A percentile compares a stretch with the other conserved stretches of the same genome.
phyloP scores from a whole-genome alignment of 2,888 invertebrate genomes.

The Pollenia labialis region DNA sequence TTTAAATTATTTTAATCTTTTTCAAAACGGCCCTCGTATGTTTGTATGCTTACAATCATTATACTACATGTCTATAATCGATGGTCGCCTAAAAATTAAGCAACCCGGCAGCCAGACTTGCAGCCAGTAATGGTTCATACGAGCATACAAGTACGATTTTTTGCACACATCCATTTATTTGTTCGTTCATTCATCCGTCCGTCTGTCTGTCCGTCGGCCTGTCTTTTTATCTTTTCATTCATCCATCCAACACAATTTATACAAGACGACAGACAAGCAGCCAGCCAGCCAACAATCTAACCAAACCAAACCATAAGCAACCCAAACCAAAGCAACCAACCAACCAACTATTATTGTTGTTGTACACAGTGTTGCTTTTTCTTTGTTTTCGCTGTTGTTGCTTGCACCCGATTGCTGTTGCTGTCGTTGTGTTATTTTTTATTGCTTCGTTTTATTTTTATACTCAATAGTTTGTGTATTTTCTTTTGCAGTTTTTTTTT shows the following conservation, averaged over 20 bases:
- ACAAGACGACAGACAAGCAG: neutral
- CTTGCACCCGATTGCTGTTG: neutral
- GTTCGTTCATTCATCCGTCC: neutral
- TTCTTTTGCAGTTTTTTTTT: constrained; percentile 33
- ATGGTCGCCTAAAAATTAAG: constrained; percentile 20
- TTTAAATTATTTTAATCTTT: neutral
- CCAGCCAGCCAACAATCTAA: constrained; percentile 41
- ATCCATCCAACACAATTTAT: constrained; percentile 33
- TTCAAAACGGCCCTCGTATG: neutral
- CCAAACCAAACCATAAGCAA: constrained; percentile 38
- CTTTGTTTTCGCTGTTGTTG: constrained; percentile 40
- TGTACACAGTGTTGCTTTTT: constrained; percentile 13
- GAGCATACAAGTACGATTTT: neutral
- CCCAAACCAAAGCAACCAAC: constrained; percentile 33
- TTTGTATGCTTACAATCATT: neutral
- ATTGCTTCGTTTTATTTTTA: neutral
- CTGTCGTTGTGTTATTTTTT: constrained; percentile 7
- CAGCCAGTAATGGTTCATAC: constrained; percentile 18
- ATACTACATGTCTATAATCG: neutral
- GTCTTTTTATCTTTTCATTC: constrained; percentile 4
- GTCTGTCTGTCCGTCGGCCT: neutral
- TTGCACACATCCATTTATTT: neutral
- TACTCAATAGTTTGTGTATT: constrained; percentile 32
- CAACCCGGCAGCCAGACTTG: constrained; percentile 25
- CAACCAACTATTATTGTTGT: constrained; percentile 40